phyloP scores from a whole-genome alignment of 1,140 invertebrate genomes.

The Propsilocerus akamusi region DNA sequence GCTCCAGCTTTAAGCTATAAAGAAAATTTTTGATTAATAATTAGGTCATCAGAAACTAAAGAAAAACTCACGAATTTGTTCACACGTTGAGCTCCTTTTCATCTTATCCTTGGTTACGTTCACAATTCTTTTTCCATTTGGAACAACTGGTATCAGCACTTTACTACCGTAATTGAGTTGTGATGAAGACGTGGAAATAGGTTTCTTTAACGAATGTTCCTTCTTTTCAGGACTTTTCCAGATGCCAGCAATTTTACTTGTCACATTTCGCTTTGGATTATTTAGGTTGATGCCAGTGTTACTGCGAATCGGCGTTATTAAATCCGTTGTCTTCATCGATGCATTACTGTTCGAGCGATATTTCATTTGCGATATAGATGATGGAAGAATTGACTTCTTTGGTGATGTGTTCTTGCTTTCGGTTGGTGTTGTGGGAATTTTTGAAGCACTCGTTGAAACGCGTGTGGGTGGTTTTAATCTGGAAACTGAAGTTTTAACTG shows the following conservation, averaged over 20 bases:
- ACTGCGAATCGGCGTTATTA: conserved; percentile 25
- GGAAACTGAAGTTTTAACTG: conserved; percentile 22
- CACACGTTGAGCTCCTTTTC: not conserved
- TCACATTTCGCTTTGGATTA: conserved; percentile 37
- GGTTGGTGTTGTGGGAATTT: conserved; percentile 7
- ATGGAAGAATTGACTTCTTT: conserved; percentile 19
- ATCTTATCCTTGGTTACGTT: not conserved
- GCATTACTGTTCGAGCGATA: conserved; percentile 25
- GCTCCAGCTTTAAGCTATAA: no score
- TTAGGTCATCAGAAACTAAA: no score
- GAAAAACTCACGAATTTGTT: not conserved
- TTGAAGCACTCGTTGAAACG: conserved; percentile 18
- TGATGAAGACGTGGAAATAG: not conserved
- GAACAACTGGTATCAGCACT: not conserved
- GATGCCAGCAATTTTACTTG: conserved; percentile 72
- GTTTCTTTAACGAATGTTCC: not conserved
- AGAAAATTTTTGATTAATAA: no score
- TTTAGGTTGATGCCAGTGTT: conserved; percentile 35
- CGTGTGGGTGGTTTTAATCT: conserved; percentile 5
- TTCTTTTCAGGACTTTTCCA: conserved; percentile 61
- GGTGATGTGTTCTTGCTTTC: conserved; percentile 28
- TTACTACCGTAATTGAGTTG: not conserved
- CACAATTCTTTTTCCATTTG: not conserved
- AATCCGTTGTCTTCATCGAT: conserved; percentile 17
- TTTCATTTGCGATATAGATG: conserved; percentile 25